Evolutionary conservation across 2,113 vertebrate genomes (phyloP).

Genomic region (Rhinoderma darwinii): DNA sequence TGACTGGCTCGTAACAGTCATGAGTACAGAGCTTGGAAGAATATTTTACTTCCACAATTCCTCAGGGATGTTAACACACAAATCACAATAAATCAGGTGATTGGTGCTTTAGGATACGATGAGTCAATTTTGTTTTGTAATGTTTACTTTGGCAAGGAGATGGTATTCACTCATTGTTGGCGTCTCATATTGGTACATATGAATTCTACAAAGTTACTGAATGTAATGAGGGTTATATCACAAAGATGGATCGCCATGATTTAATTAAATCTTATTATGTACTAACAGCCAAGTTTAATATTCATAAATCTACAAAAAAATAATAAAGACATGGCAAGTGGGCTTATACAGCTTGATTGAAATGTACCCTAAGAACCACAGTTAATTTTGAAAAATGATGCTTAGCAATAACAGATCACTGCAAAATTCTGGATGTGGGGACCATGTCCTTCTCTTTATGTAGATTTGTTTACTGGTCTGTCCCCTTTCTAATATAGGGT

Average conservation of each 20-base stretch:
- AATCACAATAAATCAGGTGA: conserved; percentile 45
- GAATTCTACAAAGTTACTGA: background rate
- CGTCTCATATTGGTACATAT: background rate
- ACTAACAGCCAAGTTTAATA: background rate
- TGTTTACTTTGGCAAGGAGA: conserved; percentile 38
- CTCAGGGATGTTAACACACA: conserved; percentile 40
- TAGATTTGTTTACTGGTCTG: no score
- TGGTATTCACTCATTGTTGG: background rate
- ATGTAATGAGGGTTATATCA: background rate
- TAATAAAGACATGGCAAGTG: no score
- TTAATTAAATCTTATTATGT: background rate
- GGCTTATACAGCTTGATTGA: no score
- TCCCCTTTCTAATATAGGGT: no score
- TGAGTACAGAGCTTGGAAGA: conserved; percentile 15
- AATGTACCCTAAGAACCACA: no score
- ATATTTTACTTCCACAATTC: conserved; percentile 26
- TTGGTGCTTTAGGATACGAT: conserved; percentile 34
- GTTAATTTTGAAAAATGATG: no score
- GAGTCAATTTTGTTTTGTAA: conserved; percentile 20
- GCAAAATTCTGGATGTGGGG: no score
- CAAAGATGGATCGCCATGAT: background rate
- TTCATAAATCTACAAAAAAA: no score
- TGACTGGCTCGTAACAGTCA: conserved; percentile 7
- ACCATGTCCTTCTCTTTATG: no score
- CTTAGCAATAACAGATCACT: no score